Evolutionary conservation across 2,888 invertebrate species (phyloP), one percentile per base, ranked within the genome.

Genomic region (Octodonta nipae): DNA sequence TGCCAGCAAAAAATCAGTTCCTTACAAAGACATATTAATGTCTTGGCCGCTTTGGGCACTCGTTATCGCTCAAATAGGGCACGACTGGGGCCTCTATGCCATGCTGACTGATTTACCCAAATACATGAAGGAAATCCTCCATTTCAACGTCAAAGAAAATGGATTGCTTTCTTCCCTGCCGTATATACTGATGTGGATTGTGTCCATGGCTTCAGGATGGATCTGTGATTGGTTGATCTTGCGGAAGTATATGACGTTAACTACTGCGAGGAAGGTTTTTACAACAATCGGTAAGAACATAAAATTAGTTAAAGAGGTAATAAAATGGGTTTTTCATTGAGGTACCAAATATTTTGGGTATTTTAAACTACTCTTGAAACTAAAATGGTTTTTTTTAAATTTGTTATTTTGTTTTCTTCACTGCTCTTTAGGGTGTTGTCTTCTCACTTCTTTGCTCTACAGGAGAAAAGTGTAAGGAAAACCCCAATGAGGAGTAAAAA

Each of bases 1-100:
- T 3, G 10, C 3, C 22, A n/a, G 11, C 22, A n/a, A 22, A 31
- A 43, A 41, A 11, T 32, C 72, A 0, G 76, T 78, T 15, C 83
- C 83, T 0, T 84, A 83, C 81, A 70, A 65, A 46, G 66, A 67
- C 0, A 78, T 85, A 30, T 60, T 79, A 10, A 76, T 66, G 33
- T 82, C 75, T 1, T 64, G 71, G 2, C 79, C 82, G 0, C 62
- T 84, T 34, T 75, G 80, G 71, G 82, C 82, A 0, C 55, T 84
- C n/a, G 73, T 83, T 7, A 71, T 70, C 28, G 82, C 82, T 39
- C 80, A 81, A 65, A 64, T 73, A 39, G 75, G 75, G 3, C 77
- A 78, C 54, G 75, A 76, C 47, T 79, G 75, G 71, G 76, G 76
- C 3, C 74, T 77, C 50, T 78, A 74, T 54, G 76, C 75, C 4